Evolutionary conservation across 2,113 vertebrate genomes (phyloP).

Genomic region (Grammomys dolichurus): DNA sequence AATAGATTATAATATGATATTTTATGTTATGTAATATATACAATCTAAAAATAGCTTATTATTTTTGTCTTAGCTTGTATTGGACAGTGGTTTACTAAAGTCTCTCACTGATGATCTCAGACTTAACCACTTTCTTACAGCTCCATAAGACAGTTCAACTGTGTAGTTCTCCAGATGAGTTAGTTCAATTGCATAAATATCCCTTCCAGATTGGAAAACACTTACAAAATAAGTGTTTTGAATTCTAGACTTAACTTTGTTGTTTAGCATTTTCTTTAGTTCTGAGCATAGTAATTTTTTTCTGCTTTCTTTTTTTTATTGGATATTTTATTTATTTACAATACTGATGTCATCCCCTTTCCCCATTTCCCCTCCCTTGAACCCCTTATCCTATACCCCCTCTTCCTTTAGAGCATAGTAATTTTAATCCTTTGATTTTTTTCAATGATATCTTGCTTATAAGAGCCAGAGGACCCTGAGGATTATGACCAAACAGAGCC

Average conservation of each 20-base stretch:
- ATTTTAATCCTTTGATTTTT: not conserved
- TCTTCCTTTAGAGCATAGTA: not conserved
- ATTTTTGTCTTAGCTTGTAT: not conserved
- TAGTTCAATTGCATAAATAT: not conserved
- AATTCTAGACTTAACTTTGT: not conserved
- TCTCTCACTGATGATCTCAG: not conserved
- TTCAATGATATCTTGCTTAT: not conserved
- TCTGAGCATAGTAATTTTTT: not conserved
- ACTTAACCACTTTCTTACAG: not conserved
- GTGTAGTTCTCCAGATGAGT: not conserved
- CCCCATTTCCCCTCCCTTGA: no score
- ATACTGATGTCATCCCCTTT: no score
- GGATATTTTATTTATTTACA: no score
- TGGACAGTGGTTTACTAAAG: not conserved
- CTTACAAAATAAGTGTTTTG: not conserved
- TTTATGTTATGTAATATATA: no score
- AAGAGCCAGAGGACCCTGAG: no score
- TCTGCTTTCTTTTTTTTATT: not conserved
- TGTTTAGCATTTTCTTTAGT: not conserved
- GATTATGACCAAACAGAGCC: no score
- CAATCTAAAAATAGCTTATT: not conserved
- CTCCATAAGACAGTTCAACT: not conserved
- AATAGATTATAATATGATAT: no score
- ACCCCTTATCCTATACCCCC: no score
- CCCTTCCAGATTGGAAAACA: not conserved